Percentiles rank a stretch among this genome's conserved stretches.
phyloP scores from a whole-genome alignment of 2,113 vertebrate genomes.

The Malurus alboscapulatus region DNA sequence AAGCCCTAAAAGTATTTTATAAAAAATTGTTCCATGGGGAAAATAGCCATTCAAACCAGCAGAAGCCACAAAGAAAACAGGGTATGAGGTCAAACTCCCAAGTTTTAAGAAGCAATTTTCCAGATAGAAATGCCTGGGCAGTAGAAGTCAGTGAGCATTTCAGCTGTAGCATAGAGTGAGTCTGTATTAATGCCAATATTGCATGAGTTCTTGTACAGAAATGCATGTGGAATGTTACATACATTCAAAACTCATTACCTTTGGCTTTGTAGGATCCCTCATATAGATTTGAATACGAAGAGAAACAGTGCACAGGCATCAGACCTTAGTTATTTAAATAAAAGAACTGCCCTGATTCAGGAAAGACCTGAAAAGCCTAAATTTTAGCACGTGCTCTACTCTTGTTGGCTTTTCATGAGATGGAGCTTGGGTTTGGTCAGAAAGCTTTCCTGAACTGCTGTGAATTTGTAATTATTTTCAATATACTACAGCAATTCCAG shows the following conservation, averaged over 20 bases:
- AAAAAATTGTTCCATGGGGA: conserved; percentile 2
- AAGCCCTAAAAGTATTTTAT: not conserved
- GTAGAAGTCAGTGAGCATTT: conserved; percentile 59
- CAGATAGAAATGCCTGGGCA: conserved; percentile 49
- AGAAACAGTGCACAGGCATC: not conserved
- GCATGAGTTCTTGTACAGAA: conserved; percentile 70
- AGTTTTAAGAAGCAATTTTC: conserved; percentile 48
- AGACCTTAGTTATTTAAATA: not conserved
- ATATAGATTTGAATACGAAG: conserved; percentile 2
- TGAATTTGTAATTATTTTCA: not conserved
- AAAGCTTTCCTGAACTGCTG: conserved; percentile 30
- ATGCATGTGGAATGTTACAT: conserved; percentile 57
- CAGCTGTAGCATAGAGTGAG: conserved; percentile 53
- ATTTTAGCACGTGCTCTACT: not conserved
- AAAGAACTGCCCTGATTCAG: conserved; percentile 1
- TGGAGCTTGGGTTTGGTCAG: not conserved
- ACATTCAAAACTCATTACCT: conserved; percentile 14
- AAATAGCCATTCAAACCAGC: conserved; percentile 65
- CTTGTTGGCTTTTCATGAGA: not conserved
- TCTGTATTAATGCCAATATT: conserved; percentile 58
- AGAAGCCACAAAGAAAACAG: conserved; percentile 60
- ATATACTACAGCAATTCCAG: not conserved
- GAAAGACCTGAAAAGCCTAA: not conserved
- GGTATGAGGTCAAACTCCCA: conserved; percentile 56
- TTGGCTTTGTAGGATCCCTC: conserved; percentile 31